Percentiles rank a stretch among this genome's conserved stretches.
Evolutionary conservation across 2,797 vertebrate genomes (phyloP).

Genomic region (Lepidocolaptes lacrymiger): DNA sequence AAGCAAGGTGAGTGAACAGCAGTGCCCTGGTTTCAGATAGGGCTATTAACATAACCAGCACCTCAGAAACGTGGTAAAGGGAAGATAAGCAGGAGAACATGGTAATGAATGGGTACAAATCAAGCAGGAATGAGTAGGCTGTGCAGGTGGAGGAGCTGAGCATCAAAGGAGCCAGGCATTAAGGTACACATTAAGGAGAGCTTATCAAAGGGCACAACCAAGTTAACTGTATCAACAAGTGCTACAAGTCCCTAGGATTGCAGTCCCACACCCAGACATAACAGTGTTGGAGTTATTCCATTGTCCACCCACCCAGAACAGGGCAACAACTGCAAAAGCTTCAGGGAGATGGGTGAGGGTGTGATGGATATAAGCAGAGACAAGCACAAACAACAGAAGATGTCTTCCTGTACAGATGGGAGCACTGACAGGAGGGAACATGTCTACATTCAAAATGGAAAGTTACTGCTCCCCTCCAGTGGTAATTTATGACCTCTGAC

Average conservation of each 20-base stretch:
- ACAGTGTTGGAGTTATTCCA: neutral
- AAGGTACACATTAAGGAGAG: neutral
- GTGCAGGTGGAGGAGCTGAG: neutral
- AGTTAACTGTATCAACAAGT: slow-evolving; percentile 21
- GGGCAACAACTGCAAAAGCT: neutral
- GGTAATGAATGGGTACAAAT: neutral
- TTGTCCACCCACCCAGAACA: neutral
- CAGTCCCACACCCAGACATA: neutral
- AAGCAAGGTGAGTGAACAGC: neutral
- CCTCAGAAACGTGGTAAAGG: neutral
- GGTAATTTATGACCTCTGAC: neutral
- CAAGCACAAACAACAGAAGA: neutral
- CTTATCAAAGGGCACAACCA: neutral
- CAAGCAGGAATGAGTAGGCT: slow-evolving; percentile 24
- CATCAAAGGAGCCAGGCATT: neutral
- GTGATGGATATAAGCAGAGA: neutral
- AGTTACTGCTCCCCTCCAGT: neutral
- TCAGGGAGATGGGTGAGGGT: neutral
- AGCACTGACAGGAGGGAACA: neutral
- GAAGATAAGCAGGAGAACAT: slow-evolving; percentile 25
- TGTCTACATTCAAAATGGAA: neutral
- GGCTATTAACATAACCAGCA: slow-evolving; percentile 9
- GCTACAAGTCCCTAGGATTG: neutral
- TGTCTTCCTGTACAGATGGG: neutral
- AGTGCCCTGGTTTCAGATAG: slow-evolving; percentile 30